These are phyloP conservation scores for Mastacembelus armatus DNA, from an alignment of 2,797 vertebrate species.

Conservation along the genomic window DNA sequence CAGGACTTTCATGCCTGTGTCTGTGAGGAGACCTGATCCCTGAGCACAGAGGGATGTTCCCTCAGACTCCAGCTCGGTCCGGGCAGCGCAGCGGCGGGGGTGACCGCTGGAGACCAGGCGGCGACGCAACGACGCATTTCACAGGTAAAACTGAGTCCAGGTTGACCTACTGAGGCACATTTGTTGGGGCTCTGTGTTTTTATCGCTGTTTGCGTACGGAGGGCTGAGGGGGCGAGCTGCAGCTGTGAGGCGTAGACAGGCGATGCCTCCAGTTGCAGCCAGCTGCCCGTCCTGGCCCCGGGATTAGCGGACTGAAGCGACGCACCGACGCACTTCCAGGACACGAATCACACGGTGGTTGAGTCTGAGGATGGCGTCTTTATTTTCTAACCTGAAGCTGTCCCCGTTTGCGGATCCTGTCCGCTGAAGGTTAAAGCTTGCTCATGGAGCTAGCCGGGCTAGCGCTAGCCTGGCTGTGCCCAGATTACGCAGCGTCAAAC, in stretches of 20 bases:
- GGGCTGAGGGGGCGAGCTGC: constrained; percentile 24
- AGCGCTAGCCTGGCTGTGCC: constrained; percentile 59
- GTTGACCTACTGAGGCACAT: neutral
- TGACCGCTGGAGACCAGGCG: constrained; percentile 65
- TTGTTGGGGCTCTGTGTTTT: neutral
- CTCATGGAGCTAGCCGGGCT: constrained; percentile 75
- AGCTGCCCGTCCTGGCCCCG: constrained; percentile 25
- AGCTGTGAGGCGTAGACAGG: constrained; percentile 31
- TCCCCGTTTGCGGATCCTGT: constrained; percentile 49
- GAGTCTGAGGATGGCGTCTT: constrained; percentile 20
- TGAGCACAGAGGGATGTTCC: constrained; percentile 62
- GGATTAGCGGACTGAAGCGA: constrained; percentile 19
- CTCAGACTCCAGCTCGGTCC: constrained; percentile 65
- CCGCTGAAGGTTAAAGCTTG: constrained; percentile 80
- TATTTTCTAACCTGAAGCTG: constrained; percentile 48
- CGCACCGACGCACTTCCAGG: constrained; percentile 31
- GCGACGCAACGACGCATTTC: constrained; percentile 58
- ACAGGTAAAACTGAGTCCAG: constrained; percentile 69
- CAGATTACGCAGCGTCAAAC: constrained; percentile 43
- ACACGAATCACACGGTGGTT: constrained; percentile 47
- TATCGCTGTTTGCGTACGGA: constrained; percentile 1
- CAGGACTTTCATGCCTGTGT: neutral
- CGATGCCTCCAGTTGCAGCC: constrained; percentile 64
- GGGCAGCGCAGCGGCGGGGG: constrained; percentile 69
- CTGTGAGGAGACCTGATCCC: constrained; percentile 48